phyloP scores from a whole-genome alignment of 2,797 vertebrate genomes.

The Buphagus erythrorhynchus region DNA sequence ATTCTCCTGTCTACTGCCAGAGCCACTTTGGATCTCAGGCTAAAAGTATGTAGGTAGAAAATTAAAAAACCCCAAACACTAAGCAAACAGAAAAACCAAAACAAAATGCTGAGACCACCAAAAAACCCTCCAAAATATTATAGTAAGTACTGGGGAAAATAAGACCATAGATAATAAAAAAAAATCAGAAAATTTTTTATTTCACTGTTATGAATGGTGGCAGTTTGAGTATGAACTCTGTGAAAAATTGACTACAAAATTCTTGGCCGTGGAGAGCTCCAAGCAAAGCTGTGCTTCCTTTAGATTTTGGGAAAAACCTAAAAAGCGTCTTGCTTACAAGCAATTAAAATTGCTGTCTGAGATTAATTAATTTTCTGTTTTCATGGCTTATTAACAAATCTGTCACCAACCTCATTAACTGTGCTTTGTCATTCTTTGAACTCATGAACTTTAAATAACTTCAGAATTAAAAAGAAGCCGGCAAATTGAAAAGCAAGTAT shows the following conservation, averaged over 20 bases:
- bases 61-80: not conserved
- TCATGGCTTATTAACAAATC: not conserved
- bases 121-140: rapidly evolving
- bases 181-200: not conserved
- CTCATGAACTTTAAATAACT: not conserved
- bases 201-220: not conserved
- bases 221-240: not conserved
- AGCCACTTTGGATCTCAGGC: not conserved
- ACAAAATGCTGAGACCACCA: not conserved
- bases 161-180: rapidly evolving
- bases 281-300: not conserved
- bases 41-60: not conserved
- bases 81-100: not conserved
- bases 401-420: not conserved
- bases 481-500: not conserved
- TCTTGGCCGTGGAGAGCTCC: not conserved
- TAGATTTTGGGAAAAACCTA: not conserved
- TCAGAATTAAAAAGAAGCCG: not conserved
- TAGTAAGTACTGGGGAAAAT: not conserved
- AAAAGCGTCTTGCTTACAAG: not conserved
- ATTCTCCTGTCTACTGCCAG: not conserved
- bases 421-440: not conserved
- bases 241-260: not conserved
- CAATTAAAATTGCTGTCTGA: not conserved
- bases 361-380: not conserved